Evolutionary conservation across 2,888 invertebrate species (phyloP).

Genomic region (Cosmia trapezina): DNA sequence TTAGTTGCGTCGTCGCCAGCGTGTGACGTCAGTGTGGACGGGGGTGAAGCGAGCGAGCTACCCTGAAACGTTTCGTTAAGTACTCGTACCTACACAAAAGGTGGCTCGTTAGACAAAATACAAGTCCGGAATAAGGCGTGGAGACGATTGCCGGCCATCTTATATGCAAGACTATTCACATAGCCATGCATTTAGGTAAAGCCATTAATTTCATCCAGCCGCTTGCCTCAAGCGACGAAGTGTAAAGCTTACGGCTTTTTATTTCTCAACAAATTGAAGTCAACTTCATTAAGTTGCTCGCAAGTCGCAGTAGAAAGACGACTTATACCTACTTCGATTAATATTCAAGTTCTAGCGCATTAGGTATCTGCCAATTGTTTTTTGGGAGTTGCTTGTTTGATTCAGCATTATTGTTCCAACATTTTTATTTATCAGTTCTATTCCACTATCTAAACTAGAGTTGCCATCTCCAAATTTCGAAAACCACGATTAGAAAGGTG

Average conservation of each 20-base stretch:
- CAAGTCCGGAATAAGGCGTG: constrained; percentile 17
- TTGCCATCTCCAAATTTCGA: too few species aligned
- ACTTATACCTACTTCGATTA: neutral
- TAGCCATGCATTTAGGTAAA: constrained; percentile 42
- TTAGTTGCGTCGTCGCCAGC: constrained; percentile 13
- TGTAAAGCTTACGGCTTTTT: constrained; percentile 51
- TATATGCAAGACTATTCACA: constrained; percentile 43
- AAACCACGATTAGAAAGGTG: too few species aligned
- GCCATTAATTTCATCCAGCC: constrained; percentile 60
- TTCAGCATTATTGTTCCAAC: neutral
- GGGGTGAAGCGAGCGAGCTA: constrained; percentile 12
- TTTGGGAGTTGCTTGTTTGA: neutral
- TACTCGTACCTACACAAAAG: constrained; percentile 29
- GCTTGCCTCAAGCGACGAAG: constrained; percentile 51
- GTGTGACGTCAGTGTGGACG: constrained; percentile 8
- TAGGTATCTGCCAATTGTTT: neutral
- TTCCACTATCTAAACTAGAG: neutral
- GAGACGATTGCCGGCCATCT: constrained; percentile 24
- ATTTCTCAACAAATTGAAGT: constrained; percentile 34
- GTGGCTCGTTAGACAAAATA: constrained; percentile 42
- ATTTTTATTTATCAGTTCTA: neutral
- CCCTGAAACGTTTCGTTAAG: constrained; percentile 41
- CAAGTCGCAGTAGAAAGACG: neutral
- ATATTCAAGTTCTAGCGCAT: neutral
- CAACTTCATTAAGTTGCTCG: constrained; percentile 19